Percentiles rank a stretch among this genome's conserved stretches.
Conservation (phyloP, 1,140 invertebrate genomes). For the Eumaeus atala region DNA sequence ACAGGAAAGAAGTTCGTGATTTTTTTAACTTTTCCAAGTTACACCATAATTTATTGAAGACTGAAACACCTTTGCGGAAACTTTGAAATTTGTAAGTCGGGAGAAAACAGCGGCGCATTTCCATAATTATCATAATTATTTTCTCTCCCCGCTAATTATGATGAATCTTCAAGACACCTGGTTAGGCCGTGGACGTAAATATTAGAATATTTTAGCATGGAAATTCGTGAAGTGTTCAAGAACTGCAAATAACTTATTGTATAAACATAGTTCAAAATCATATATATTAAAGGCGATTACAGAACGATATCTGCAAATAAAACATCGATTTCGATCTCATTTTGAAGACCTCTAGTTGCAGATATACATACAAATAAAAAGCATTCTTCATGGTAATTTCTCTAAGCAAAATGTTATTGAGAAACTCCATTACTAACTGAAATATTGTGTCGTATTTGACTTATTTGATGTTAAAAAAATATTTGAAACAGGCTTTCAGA, state of each 20-base stretch:
- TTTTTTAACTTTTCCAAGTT: constrained; percentile 5
- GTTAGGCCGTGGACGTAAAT: neutral
- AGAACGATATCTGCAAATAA: neutral
- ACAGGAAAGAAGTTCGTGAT: neutral
- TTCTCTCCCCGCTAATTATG: constrained; percentile 1
- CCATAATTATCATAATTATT: constrained; percentile 9
- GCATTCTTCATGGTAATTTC: no score
- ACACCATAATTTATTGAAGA: constrained; percentile 4
- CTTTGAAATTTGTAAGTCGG: neutral
- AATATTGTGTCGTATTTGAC: no score
- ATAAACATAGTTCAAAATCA: neutral
- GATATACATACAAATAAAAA: no score
- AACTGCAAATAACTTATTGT: no score
- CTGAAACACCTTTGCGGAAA: neutral
- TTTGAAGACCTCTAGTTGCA: no score
- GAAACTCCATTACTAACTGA: no score
- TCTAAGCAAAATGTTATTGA: no score
- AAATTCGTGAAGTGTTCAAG: no score
- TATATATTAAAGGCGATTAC: neutral
- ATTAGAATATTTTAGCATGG: no score
- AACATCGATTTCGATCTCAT: no score
- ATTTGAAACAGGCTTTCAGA: no score
- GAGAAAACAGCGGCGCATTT: constrained; percentile 3
- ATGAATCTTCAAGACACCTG: neutral
- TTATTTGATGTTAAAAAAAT: no score